These are phyloP conservation scores for Drosophila hydei DNA, from an alignment of 1,140 invertebrate species.

Conservation along the genomic window DNA sequence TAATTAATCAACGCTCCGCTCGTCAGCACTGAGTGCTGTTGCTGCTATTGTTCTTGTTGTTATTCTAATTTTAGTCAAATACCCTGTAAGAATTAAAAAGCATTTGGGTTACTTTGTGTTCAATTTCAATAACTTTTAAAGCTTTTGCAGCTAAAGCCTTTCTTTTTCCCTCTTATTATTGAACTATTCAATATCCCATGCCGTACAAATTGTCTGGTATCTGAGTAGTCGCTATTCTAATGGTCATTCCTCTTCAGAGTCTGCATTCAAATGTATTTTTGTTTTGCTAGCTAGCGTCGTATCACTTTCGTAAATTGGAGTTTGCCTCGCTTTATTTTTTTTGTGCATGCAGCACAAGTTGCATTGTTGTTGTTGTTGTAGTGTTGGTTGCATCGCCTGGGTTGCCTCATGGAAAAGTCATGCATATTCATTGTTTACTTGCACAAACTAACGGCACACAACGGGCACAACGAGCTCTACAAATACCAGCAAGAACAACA, in stretches of 20 bases:
- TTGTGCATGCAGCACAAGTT: slow-evolving; percentile 31
- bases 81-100: background rate
- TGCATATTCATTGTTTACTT: slow-evolving; percentile 78
- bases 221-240: too few relatives aligned
- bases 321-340: slow-evolving; percentile 21
- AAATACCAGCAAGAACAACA: slow-evolving; percentile 30
- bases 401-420: slow-evolving; percentile 65
- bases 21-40: slow-evolving; percentile 27
- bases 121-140: too few relatives aligned
- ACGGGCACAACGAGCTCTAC: slow-evolving; percentile 33
- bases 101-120: background rate
- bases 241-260: background rate
- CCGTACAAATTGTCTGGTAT: too few relatives aligned
- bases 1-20: slow-evolving; percentile 68
- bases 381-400: slow-evolving; percentile 41
- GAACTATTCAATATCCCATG: too few relatives aligned
- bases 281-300: slow-evolving; percentile 34
- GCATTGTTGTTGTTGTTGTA: slow-evolving; percentile 22
- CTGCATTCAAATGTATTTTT: background rate
- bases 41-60: background rate
- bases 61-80: slow-evolving; percentile 15
- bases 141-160: too few relatives aligned
- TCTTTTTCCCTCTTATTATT: too few relatives aligned
- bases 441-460: slow-evolving; percentile 45
- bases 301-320: slow-evolving; percentile 76